Evolutionary conservation across 2,888 invertebrate species (phyloP).

Genomic region (Conomelus anceps): DNA sequence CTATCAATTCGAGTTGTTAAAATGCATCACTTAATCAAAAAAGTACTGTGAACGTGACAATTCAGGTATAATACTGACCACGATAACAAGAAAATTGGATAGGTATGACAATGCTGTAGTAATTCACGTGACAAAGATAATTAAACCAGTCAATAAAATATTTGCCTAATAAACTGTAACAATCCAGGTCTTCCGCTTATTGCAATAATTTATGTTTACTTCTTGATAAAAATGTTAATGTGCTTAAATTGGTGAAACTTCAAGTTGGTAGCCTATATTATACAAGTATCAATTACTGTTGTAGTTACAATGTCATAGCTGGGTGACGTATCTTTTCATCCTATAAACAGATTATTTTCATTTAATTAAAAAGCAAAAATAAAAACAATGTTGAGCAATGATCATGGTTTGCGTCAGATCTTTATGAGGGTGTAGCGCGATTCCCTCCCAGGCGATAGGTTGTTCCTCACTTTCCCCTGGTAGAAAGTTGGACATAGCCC

Average conservation of each 20-base stretch:
- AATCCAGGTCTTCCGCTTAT: not conserved
- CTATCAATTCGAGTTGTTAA: not conserved
- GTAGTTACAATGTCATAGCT: not conserved
- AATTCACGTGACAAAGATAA: not conserved
- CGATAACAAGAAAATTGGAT: not conserved
- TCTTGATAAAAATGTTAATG: not conserved
- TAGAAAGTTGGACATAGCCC: too few relatives aligned
- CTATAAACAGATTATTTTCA: too few relatives aligned
- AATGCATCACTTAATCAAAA: not conserved
- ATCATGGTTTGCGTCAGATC: too few relatives aligned
- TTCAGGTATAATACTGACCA: not conserved
- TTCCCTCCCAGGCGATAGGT: too few relatives aligned
- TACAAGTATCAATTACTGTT: not conserved
- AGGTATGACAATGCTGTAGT: not conserved
- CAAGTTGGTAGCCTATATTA: not conserved
- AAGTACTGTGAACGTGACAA: not conserved
- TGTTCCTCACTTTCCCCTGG: too few relatives aligned
- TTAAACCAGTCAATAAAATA: not conserved
- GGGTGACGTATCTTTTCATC: not conserved
- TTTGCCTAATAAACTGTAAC: not conserved
- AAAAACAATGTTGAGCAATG: too few relatives aligned
- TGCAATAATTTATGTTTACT: not conserved
- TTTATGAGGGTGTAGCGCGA: too few relatives aligned
- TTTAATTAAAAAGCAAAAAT: too few relatives aligned
- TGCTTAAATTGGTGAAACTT: not conserved